Percentiles rank a stretch among this genome's conserved stretches.
phyloP scores from a whole-genome alignment of 2,113 vertebrate genomes.

The Aix galericulata region DNA sequence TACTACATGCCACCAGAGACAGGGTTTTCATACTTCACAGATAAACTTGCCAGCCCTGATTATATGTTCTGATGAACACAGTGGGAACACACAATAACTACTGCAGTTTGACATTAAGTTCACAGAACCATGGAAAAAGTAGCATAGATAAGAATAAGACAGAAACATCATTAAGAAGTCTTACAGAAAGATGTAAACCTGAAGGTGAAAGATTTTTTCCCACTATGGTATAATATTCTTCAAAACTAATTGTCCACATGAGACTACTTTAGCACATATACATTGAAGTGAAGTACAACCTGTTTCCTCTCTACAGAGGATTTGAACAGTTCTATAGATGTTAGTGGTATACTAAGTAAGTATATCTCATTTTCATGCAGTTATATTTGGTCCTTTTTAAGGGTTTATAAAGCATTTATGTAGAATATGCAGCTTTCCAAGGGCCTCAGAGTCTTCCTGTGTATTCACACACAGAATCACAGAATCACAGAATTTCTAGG shows the following conservation, averaged over 20 bases:
- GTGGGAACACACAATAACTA: neutral
- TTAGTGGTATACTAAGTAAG: neutral
- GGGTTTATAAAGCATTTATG: neutral
- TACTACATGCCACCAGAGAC: neutral
- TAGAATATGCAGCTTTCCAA: neutral
- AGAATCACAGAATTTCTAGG: no score
- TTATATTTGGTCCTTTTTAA: neutral
- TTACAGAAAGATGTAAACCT: neutral
- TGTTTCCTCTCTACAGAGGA: neutral
- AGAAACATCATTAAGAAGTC: neutral
- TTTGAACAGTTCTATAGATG: neutral
- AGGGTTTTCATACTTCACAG: neutral
- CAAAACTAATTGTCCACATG: neutral
- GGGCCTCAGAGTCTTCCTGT: neutral
- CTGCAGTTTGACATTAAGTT: neutral
- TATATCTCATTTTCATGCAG: neutral
- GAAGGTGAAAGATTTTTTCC: neutral
- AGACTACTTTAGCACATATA: neutral
- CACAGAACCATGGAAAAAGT: neutral
- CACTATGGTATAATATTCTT: neutral
- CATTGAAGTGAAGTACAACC: neutral
- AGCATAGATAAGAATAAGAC: neutral
- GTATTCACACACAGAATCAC: no score
- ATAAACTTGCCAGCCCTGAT: neutral
- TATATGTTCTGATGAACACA: neutral